Percentiles rank a stretch among this genome's conserved stretches.
phyloP scores from a whole-genome alignment of 1,140 invertebrate species.

The Limonius californicus region DNA sequence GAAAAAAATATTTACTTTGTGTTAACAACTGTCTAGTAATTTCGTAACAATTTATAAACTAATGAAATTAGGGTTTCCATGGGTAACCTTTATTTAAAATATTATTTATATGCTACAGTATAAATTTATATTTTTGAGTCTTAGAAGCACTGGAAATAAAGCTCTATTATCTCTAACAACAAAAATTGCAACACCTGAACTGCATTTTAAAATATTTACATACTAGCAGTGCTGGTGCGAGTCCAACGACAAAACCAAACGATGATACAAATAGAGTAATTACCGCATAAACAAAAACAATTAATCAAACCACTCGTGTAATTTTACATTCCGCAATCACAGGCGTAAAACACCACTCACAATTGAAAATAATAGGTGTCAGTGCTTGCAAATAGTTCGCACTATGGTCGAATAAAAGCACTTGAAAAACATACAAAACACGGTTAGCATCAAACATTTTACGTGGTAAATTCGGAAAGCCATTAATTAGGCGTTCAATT shows the following conservation, averaged over 20 bases:
- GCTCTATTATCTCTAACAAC: no score
- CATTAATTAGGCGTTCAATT: constrained; percentile 40
- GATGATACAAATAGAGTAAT: constrained; percentile 9
- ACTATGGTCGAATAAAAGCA: constrained; percentile 33
- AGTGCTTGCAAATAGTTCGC: constrained; percentile 15
- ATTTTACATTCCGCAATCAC: constrained; percentile 11
- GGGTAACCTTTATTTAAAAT: no score
- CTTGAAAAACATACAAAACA: constrained; percentile 30
- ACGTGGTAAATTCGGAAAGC: constrained; percentile 32
- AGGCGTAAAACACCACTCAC: constrained; percentile 6
- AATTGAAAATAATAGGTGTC: constrained; percentile 15
- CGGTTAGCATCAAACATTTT: constrained; percentile 30
- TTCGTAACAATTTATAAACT: no score
- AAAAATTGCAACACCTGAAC: no score
- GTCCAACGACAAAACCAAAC: background rate
- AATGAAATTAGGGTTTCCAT: no score
- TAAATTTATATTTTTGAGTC: no score
- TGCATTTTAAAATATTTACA: no score
- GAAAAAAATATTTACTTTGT: no score
- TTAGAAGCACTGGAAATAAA: no score
- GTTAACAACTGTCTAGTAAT: no score
- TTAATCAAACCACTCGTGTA: constrained; percentile 11
- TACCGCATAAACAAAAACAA: constrained; percentile 14
- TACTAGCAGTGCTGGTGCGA: no score
- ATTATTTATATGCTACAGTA: no score